Evolutionary conservation across 2,113 vertebrate genomes (phyloP).

Genomic region (Etheostoma cragini): DNA sequence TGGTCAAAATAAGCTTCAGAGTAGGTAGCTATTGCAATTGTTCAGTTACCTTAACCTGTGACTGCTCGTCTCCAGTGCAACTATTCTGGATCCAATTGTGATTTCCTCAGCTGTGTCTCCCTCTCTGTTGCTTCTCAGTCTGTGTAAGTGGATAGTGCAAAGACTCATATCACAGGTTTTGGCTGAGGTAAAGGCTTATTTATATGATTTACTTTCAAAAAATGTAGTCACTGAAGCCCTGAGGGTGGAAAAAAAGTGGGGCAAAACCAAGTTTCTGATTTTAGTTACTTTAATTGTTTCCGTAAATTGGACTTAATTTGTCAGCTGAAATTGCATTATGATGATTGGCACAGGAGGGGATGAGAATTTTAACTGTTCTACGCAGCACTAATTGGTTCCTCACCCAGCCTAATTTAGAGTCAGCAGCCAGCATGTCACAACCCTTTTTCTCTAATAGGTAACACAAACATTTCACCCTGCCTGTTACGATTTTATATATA

Average conservation of each 20-base stretch:
- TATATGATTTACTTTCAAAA: constrained; percentile 18
- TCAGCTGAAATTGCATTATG: constrained; percentile 74
- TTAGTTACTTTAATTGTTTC: constrained; percentile 69
- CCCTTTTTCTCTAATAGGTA: constrained; percentile 62
- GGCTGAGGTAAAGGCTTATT: constrained; percentile 30
- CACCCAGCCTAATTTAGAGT: constrained; percentile 63
- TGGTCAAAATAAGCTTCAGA: constrained; percentile 57
- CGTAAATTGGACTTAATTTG: constrained; percentile 78
- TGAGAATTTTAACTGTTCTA: constrained; percentile 58
- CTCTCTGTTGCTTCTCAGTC: constrained; percentile 5
- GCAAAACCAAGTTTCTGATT: constrained; percentile 29
- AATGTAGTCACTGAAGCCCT: constrained; percentile 6
- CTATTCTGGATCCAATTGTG: constrained; percentile 46
- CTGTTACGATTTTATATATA: constrained; percentile 16
- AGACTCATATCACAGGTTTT: constrained; percentile 21
- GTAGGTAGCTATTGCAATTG: constrained; percentile 39
- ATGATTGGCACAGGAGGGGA: constrained; percentile 81
- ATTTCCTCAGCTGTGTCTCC: constrained; percentile 42
- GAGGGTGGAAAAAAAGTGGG: neutral
- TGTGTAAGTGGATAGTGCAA: constrained; percentile 13
- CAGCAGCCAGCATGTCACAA: constrained; percentile 55
- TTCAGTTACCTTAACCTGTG: constrained; percentile 48
- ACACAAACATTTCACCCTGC: constrained; percentile 60
- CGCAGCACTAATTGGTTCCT: constrained; percentile 71
- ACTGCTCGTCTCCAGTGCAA: constrained; percentile 44